These are phyloP conservation scores for Callipepla californica DNA, from an alignment of 2,113 vertebrate genomes.

Conservation along the genomic window DNA sequence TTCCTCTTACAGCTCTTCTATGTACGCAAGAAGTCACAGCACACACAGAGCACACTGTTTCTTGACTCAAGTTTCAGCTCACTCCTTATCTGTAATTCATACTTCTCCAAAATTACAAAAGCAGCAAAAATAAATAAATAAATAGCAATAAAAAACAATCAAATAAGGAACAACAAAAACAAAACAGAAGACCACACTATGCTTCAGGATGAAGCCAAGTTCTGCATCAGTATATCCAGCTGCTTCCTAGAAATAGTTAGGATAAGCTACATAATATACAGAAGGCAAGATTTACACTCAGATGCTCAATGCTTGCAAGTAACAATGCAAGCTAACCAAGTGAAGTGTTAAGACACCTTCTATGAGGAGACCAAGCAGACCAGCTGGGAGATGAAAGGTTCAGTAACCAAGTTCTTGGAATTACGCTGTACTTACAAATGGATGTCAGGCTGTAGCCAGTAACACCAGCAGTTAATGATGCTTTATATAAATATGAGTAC, in stretches of 20 bases:
- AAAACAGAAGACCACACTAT: background rate
- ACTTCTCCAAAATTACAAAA: background rate
- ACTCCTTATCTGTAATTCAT: background rate
- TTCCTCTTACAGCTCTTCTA: background rate
- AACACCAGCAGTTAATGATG: background rate
- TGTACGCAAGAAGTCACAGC: too few relatives aligned
- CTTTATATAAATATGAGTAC: background rate
- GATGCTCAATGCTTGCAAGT: background rate
- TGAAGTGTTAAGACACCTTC: background rate
- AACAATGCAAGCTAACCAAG: background rate
- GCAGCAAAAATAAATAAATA: too few relatives aligned
- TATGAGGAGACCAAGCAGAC: background rate
- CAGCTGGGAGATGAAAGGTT: background rate
- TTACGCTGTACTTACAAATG: background rate
- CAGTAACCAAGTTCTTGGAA: background rate
- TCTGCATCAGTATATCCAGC: background rate
- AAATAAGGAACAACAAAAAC: background rate
- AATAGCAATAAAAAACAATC: background rate
- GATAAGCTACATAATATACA: background rate
- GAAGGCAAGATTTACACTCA: background rate
- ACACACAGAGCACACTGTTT: too few relatives aligned
- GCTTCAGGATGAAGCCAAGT: background rate
- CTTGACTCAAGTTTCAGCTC: background rate
- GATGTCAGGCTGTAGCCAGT: background rate
- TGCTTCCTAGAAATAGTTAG: background rate